Percentiles rank a stretch among this genome's conserved stretches.
phyloP scores from a whole-genome alignment of 2,113 vertebrate species.

The Motacilla tschutschensis region DNA sequence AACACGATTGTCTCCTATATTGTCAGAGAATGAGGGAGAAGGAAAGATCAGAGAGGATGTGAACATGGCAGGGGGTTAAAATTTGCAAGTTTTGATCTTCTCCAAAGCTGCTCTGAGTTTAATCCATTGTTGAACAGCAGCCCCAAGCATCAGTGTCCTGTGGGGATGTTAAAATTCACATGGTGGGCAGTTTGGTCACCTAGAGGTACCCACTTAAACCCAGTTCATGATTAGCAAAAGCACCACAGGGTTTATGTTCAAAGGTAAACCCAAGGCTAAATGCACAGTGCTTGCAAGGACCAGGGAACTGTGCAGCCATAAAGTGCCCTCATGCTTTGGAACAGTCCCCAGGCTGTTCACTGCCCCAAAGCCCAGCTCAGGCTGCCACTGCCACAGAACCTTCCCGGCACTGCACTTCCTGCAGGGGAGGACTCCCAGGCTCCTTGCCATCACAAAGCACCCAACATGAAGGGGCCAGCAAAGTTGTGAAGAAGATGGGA shows the following conservation, averaged over 20 bases:
- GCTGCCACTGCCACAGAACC: neutral
- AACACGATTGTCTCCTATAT: rapidly evolving
- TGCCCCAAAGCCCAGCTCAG: neutral
- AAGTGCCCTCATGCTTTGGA: rapidly evolving
- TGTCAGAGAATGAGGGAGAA: neutral
- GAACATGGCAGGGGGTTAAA: neutral
- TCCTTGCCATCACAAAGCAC: neutral
- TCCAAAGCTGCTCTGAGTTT: neutral
- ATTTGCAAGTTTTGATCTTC: neutral
- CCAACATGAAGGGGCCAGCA: rapidly evolving
- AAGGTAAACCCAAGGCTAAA: neutral
- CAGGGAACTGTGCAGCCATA: rapidly evolving
- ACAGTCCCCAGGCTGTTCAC: neutral
- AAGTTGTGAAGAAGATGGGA: neutral
- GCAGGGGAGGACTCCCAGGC: no score
- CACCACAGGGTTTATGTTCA: neutral
- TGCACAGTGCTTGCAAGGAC: rapidly evolving
- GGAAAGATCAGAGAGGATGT: neutral
- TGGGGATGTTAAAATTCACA: neutral
- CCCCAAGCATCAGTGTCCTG: neutral
- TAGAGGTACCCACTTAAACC: neutral
- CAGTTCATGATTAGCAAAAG: neutral
- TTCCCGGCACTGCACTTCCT: rapidly evolving
- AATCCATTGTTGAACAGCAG: neutral
- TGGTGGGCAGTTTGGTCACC: neutral